Percentiles rank a stretch among this genome's conserved stretches.
Evolutionary conservation across 2,113 vertebrate species (phyloP).

Genomic region (Aramus guarauna): DNA sequence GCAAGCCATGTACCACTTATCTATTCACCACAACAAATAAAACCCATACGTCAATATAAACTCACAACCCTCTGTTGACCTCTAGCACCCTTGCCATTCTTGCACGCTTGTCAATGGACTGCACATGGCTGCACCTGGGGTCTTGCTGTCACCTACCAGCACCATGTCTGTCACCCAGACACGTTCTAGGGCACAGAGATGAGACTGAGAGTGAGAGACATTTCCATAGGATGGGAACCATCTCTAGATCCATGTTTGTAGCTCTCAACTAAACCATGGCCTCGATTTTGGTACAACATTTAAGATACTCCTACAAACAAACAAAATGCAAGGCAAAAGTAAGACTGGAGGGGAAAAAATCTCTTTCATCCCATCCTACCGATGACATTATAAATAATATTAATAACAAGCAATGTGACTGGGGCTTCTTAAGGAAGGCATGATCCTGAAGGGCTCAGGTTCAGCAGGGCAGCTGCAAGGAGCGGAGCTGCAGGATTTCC

Average conservation of each 20-base stretch:
- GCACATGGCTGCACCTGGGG: not conserved
- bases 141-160: not conserved
- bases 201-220: not conserved
- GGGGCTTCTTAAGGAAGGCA: not conserved
- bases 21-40: not conserved
- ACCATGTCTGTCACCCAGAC: not conserved
- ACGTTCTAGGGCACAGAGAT: not conserved
- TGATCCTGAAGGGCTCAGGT: not conserved
- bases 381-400: not conserved
- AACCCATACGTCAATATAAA: not conserved
- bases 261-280: rapidly evolving
- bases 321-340: not conserved
- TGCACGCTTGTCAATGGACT: not conserved
- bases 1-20: not conserved
- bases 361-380: not conserved
- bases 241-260: not conserved
- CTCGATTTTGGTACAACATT: not conserved
- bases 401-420: not conserved
- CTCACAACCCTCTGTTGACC: not conserved
- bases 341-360: not conserved
- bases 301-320: not conserved
- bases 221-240: not conserved
- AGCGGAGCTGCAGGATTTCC: not conserved
- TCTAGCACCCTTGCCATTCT: not conserved
- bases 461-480: not conserved